Conservation (phyloP, 2,888 invertebrate genomes). For the Barypeithes pellucidus region DNA sequence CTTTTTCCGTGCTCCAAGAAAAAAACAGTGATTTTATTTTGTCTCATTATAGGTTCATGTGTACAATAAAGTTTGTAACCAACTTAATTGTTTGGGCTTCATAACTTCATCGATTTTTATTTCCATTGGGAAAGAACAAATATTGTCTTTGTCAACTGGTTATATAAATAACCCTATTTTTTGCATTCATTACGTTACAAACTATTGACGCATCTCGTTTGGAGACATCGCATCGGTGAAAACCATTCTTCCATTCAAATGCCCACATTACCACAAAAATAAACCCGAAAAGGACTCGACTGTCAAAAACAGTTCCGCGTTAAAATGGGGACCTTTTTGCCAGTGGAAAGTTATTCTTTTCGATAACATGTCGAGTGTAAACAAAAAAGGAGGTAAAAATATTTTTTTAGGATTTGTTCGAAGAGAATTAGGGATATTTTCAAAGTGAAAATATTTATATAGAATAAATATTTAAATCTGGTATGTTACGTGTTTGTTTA, state of each 20-base stretch:
- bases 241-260: constrained; percentile 21
- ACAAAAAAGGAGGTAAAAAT: constrained; percentile 5
- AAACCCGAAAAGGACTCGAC: constrained; percentile 11
- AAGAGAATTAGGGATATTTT: neutral
- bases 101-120: no score
- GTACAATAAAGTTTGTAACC: no score
- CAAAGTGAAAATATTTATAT: neutral
- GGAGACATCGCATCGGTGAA: neutral
- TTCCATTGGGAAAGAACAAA: no score
- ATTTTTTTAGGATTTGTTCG: neutral
- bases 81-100: no score
- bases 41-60: no score
- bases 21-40: no score
- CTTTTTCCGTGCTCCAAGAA: no score
- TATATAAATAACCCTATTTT: no score
- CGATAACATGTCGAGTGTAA: constrained; percentile 14
- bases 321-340: constrained; percentile 12
- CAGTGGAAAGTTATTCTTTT: neutral
- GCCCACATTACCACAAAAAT: constrained; percentile 13
- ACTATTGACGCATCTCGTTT: constrained; percentile 9
- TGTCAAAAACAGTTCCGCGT: constrained; percentile 18
- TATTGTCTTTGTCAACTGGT: no score
- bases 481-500: no score
- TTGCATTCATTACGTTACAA: neutral
- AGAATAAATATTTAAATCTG: no score